These are phyloP conservation scores for Drosophila prosaltans DNA, from an alignment of 1,140 invertebrate genomes.

Conservation along the genomic window DNA sequence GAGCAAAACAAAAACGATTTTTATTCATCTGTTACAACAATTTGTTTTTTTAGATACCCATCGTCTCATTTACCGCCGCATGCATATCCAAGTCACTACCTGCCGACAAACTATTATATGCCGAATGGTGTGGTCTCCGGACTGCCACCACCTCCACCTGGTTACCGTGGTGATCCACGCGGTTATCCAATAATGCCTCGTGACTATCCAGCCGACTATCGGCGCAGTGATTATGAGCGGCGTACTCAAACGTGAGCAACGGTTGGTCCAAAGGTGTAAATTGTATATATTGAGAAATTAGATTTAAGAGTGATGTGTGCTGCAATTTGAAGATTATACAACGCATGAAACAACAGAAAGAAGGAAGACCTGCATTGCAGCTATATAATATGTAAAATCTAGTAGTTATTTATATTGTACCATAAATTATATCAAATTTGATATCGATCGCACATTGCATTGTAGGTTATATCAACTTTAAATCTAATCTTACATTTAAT, in stretches of 20 bases:
- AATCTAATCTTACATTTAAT: constrained; percentile 49
- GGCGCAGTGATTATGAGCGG: constrained; percentile 83
- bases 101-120: constrained; percentile 73
- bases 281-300: constrained; percentile 62
- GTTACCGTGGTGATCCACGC: constrained; percentile 67
- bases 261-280: constrained; percentile 1
- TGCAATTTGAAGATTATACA: constrained; percentile 27
- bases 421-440: constrained; percentile 48
- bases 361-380: constrained; percentile 30
- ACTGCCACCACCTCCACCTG: constrained; percentile 52
- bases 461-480: constrained; percentile 38
- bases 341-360: constrained; percentile 32
- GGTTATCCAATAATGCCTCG: constrained; percentile 78
- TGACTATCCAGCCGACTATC: constrained; percentile 85
- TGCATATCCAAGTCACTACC: constrained; percentile 72
- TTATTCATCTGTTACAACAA: not conserved
- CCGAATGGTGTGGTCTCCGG: constrained; percentile 64
- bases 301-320: constrained; percentile 49
- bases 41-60: constrained; percentile 56
- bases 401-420: constrained; percentile 68
- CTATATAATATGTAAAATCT: constrained; percentile 55
- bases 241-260: constrained; percentile 69
- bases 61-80: constrained; percentile 59
- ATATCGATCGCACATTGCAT: constrained; percentile 46
- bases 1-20: constrained; percentile 11